Conservation (phyloP, 1,140 invertebrate genomes). For the Mya arenaria region DNA sequence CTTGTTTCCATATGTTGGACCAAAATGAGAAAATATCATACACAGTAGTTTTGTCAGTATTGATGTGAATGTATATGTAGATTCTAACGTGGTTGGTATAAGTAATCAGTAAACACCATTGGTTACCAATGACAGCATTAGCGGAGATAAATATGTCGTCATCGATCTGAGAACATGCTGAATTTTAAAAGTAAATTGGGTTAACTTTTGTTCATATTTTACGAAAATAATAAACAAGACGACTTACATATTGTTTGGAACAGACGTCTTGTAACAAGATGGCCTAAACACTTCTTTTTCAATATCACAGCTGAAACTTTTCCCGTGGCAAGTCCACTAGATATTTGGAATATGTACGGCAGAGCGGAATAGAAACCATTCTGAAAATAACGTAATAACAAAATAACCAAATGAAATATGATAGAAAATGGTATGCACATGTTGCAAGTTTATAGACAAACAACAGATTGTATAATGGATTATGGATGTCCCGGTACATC, state of each 20-base stretch:
- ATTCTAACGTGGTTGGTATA: too few relatives aligned
- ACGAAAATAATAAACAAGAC: neutral
- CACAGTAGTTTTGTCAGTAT: neutral
- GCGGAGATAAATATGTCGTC: too few relatives aligned
- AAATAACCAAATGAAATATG: neutral
- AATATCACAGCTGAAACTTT: conserved; percentile 26
- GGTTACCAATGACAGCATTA: too few relatives aligned
- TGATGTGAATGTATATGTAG: neutral
- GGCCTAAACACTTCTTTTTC: neutral
- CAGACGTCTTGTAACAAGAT: conserved; percentile 8
- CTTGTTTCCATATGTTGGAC: neutral
- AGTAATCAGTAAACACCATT: too few relatives aligned
- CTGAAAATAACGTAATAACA: conserved; percentile 36
- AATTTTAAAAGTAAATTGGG: neutral
- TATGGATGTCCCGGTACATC: neutral
- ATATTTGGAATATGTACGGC: conserved; percentile 36
- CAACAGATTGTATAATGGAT: neutral
- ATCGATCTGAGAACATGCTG: too few relatives aligned
- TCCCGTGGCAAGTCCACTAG: neutral
- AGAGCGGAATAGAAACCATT: conserved; percentile 44
- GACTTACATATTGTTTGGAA: conserved; percentile 15
- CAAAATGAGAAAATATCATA: neutral
- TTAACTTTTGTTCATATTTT: neutral
- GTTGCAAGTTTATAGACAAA: neutral
- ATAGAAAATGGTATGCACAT: neutral